Evolutionary conservation across 64 coral and sea anemone species (phyloP).

Genomic region (Montipora sp.): DNA sequence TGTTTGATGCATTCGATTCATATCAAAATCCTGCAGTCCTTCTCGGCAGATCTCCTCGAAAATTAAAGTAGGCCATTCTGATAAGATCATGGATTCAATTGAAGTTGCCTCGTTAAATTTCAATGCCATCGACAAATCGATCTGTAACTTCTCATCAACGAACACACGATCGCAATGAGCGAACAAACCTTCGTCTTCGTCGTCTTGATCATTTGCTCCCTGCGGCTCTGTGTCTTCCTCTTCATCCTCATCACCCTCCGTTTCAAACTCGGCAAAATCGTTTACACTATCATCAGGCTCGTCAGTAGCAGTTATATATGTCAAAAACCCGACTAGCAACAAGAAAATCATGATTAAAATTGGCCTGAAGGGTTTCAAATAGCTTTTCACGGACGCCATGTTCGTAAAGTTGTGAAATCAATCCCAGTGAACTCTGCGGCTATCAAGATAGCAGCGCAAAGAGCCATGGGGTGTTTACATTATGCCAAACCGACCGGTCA

Average conservation of each 20-base stretch:
- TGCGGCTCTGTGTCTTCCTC: slow-evolving; percentile 72
- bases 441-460: background rate
- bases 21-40: too few relatives aligned
- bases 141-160: background rate
- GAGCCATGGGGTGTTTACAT: background rate
- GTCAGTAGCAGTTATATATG: slow-evolving; percentile 81
- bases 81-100: too few relatives aligned
- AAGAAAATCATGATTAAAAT: slow-evolving; percentile 85
- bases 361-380: slow-evolving; percentile 67
- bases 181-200: slow-evolving; percentile 45
- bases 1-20: too few relatives aligned
- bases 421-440: slow-evolving; percentile 62
- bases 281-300: slow-evolving; percentile 82
- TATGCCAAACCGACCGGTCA: too few relatives aligned
- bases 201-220: slow-evolving; percentile 8
- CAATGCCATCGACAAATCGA: background rate
- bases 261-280: slow-evolving; percentile 99
- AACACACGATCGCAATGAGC: background rate
- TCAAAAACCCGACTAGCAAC: slow-evolving; percentile 79
- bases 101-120: background rate
- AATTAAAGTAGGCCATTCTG: too few relatives aligned
- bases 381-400: slow-evolving; percentile 79
- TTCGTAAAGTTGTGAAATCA: background rate
- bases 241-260: slow-evolving; percentile 95
- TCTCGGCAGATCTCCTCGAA: too few relatives aligned